Evolutionary conservation across 2,113 vertebrate genomes (phyloP), one percentile per base, ranked within the genome.

Genomic region (Siphamia tubifer): DNA sequence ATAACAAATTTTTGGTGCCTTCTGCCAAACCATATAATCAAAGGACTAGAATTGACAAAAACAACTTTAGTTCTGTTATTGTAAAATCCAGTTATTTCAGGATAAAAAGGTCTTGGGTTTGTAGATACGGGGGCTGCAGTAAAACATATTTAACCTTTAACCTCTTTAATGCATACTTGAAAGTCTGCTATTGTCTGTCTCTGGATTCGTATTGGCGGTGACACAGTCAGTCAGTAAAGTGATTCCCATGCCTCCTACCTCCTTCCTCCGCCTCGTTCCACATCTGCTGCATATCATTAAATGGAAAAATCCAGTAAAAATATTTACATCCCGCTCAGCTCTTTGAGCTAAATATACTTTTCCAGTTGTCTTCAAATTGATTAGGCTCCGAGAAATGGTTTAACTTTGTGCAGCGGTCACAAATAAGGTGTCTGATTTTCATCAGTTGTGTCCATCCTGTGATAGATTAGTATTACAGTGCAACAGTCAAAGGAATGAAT

Each of bases 231-330:
- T 53, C 66, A 48, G 58, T 35, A 16, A 51, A 70, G 65, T 13
- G 44, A 56, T 70, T 79, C 63, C 28, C 74, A 53, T 32, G 48
- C 47, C 49, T 67, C 71, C 54, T 11, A 31, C 23, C 49, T 67
- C 71, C 54, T 11, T 30, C 23, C 57, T 51, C 51, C 7, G 43
- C 54, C 51, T 74, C 68, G 12, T 45, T 69, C 68, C 75, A 87
- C 89, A 91, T 92, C 79, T 91, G 89, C 80, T 87, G 75, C 68
- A 51, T 74, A 76, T 86, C 77, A 77, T 85, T 86, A 91, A 77
- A 90, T 36, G 66, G 62, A 79, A 80, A 79, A 72, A 69, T 53
- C 43, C 69, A 82, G 64, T 74, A 68, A 82, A 88, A 87, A 84
- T 68, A 87, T 82, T 74, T 58, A 68, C 69, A 71, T 72, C 65